Evolutionary conservation across 2,113 vertebrate genomes (phyloP).

Genomic region (Tautogolabrus adspersus): DNA sequence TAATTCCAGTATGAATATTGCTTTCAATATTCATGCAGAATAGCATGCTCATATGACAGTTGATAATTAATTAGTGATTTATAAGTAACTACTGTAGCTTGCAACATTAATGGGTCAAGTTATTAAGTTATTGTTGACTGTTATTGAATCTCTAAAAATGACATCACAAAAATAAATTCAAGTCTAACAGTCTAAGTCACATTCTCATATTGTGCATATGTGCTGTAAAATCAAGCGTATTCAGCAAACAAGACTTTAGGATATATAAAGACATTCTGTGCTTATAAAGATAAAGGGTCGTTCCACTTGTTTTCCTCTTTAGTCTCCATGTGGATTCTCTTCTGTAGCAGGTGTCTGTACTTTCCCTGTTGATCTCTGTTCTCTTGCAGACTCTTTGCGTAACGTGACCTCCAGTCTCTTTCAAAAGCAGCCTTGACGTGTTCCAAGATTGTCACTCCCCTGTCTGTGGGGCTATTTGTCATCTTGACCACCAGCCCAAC

Average conservation of each 20-base stretch:
- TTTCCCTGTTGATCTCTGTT: constrained; percentile 55
- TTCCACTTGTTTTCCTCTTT: constrained; percentile 54
- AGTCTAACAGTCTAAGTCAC: constrained; percentile 27
- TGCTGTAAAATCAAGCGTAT: constrained; percentile 30
- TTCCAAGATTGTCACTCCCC: constrained; percentile 85
- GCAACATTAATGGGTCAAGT: background rate
- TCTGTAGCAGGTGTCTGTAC: constrained; percentile 46
- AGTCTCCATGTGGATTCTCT: background rate
- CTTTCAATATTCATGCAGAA: constrained; percentile 60
- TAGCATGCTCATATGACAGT: constrained; percentile 64
- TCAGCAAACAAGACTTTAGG: constrained; percentile 21
- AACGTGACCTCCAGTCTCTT: constrained; percentile 91
- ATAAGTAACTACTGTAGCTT: background rate
- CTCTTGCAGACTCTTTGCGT: constrained; percentile 85
- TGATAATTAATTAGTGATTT: constrained; percentile 19
- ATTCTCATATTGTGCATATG: constrained; percentile 38
- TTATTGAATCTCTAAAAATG: background rate
- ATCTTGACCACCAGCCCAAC: constrained; percentile 90
- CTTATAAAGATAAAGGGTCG: constrained; percentile 51
- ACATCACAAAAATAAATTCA: background rate
- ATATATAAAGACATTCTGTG: constrained; percentile 36
- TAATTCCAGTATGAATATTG: constrained; percentile 42
- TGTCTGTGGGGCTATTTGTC: constrained; percentile 52
- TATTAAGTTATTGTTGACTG: constrained; percentile 1
- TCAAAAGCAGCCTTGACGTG: constrained; percentile 90